These are phyloP conservation scores for Lasioglossum pauxillum DNA, from an alignment of 2,888 invertebrate species.

Conservation along the genomic window DNA sequence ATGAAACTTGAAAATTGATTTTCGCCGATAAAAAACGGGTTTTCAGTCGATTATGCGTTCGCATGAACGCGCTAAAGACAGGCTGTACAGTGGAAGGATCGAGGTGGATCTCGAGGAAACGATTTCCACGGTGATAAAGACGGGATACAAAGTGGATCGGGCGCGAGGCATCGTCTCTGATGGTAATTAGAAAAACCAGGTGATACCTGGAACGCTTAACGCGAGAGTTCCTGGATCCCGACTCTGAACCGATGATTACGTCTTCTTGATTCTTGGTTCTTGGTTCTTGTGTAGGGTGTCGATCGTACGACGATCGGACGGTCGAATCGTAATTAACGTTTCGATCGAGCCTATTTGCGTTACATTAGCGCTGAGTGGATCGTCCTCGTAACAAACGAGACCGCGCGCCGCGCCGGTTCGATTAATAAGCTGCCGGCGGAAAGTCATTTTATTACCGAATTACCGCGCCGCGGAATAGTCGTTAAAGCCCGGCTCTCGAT, in stretches of 20 bases:
- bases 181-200: constrained; percentile 30
- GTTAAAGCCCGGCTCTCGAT: neutral
- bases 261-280: constrained; percentile 21
- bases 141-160: constrained; percentile 27
- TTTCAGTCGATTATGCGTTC: neutral
- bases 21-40: neutral
- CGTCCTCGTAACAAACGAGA: constrained; percentile 19
- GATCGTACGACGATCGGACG: neutral
- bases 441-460: constrained; percentile 19
- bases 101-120: constrained; percentile 4
- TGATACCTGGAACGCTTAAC: constrained; percentile 37
- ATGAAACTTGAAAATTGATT: neutral
- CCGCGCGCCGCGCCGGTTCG: constrained; percentile 22
- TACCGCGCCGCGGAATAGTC: neutral
- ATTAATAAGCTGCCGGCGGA: constrained; percentile 25
- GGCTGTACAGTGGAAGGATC: neutral
- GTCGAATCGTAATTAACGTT: constrained; percentile 29
- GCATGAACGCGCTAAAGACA: neutral
- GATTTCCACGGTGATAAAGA: constrained; percentile 12
- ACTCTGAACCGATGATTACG: constrained; percentile 27
- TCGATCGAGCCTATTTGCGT: constrained; percentile 32
- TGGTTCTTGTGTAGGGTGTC: constrained; percentile 33
- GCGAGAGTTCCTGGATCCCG: constrained; percentile 22
- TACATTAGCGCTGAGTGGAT: constrained; percentile 46
- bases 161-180: neutral